Conservation (phyloP, 2,888 invertebrate genomes). For the Zootermopsis nevadensis region DNA sequence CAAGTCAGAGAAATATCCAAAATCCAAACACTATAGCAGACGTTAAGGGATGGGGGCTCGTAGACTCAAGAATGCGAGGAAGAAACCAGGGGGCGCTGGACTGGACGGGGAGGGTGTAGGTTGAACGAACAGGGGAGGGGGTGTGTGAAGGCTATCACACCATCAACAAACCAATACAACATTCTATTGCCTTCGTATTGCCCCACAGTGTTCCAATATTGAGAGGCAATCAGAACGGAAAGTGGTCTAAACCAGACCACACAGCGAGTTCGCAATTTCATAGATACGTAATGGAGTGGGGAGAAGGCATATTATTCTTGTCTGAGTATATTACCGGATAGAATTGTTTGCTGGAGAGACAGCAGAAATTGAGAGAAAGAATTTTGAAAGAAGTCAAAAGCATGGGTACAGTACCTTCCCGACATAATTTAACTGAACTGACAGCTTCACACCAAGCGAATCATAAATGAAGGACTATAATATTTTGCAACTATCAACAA, state of each 20-base stretch:
- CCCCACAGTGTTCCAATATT: conserved; percentile 38
- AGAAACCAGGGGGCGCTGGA: conserved; percentile 20
- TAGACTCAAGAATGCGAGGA: conserved; percentile 31
- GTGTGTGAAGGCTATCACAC: conserved; percentile 45
- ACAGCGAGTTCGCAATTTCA: background rate
- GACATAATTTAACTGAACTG: too few species aligned
- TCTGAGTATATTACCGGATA: conserved; percentile 27
- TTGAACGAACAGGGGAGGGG: background rate
- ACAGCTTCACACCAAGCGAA: background rate
- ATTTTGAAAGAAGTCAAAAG: background rate
- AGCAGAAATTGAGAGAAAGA: conserved; percentile 20
- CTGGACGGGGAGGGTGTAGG: background rate
- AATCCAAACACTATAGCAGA: conserved; percentile 20
- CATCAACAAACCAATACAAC: conserved; percentile 49
- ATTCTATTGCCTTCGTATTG: conserved; percentile 41
- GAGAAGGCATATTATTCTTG: conserved; percentile 20
- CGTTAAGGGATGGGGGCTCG: conserved; percentile 7
- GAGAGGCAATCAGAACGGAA: conserved; percentile 35
- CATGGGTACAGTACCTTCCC: background rate
- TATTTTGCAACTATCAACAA: too few species aligned
- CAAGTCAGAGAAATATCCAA: too few species aligned
- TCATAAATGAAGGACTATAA: too few species aligned
- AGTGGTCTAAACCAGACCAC: conserved; percentile 11
- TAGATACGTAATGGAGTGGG: conserved; percentile 6
- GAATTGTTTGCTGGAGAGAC: conserved; percentile 2